Conservation (phyloP, 2,888 invertebrate genomes). For the Parasteatoda lunata region DNA sequence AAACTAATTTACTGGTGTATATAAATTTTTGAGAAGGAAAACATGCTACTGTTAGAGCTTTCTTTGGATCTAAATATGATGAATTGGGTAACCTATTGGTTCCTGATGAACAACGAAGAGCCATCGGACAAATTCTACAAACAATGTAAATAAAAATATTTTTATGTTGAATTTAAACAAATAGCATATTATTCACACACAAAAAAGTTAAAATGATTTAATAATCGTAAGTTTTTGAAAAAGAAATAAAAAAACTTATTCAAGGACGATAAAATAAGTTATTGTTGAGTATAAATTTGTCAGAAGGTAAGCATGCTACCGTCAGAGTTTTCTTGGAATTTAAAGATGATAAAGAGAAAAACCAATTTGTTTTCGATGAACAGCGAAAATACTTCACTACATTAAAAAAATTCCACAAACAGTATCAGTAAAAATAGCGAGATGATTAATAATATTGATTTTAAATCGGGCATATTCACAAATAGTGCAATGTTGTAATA, state of each 20-base stretch:
- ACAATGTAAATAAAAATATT: slow-evolving; percentile 73
- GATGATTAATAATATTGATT: not conserved
- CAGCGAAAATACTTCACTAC: slow-evolving; percentile 82
- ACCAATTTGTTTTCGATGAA: slow-evolving; percentile 79
- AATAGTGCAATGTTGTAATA: too few relatives aligned
- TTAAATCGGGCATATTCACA: too few relatives aligned
- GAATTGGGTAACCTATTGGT: slow-evolving; percentile 81
- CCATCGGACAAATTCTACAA: slow-evolving; percentile 83
- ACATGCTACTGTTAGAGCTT: slow-evolving; percentile 82
- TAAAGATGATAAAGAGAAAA: slow-evolving; percentile 80
- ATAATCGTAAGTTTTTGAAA: not conserved
- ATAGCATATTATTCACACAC: not conserved
- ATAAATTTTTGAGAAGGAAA: slow-evolving; percentile 74
- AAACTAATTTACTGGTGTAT: slow-evolving; percentile 60
- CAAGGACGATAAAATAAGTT: too few relatives aligned
- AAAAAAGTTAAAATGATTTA: not conserved
- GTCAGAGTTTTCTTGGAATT: slow-evolving; percentile 84
- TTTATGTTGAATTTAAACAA: not conserved
- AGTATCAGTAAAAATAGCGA: slow-evolving; percentile 73
- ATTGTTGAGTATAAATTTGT: slow-evolving; percentile 72
- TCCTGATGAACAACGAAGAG: slow-evolving; percentile 80
- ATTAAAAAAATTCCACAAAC: slow-evolving; percentile 82
- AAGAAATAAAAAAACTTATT: too few relatives aligned
- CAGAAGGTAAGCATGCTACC: slow-evolving; percentile 78
- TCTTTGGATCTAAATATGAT: slow-evolving; percentile 81